phyloP scores from a whole-genome alignment of 2,888 invertebrate genomes.

The Hofmannophila pseudospretella region DNA sequence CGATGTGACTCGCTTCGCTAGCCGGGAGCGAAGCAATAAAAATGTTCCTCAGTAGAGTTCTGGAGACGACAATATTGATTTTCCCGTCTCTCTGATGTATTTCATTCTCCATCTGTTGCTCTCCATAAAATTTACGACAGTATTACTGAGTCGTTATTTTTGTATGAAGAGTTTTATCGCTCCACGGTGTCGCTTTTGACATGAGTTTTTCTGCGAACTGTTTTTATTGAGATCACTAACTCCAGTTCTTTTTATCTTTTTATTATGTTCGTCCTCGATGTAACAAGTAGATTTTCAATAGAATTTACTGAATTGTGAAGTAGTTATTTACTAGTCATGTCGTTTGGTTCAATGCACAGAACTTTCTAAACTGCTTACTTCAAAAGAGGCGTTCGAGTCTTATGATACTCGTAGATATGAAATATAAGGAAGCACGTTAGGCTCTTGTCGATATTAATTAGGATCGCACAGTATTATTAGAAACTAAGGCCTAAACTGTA shows the following conservation, averaged over 20 bases:
- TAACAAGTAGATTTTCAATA: slow-evolving; percentile 1
- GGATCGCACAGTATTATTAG: no score
- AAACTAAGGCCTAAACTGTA: no score
- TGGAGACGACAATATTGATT: slow-evolving; percentile 69
- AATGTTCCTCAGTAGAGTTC: slow-evolving; percentile 46
- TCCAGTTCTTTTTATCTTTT: slow-evolving; percentile 15
- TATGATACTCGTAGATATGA: no score
- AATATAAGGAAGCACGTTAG: no score
- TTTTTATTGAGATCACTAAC: slow-evolving; percentile 45
- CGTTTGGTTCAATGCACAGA: no score
- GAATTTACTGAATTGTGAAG: no score
- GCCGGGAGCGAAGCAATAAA: slow-evolving; percentile 43
- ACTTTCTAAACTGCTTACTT: no score
- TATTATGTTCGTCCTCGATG: slow-evolving; percentile 21
- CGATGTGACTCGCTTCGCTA: slow-evolving; percentile 33
- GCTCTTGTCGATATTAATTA: no score
- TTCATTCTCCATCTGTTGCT: slow-evolving; percentile 75
- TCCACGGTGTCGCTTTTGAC: slow-evolving; percentile 45
- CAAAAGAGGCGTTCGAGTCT: no score
- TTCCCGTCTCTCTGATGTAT: slow-evolving; percentile 59
- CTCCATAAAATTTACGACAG: slow-evolving; percentile 72
- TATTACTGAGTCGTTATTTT: slow-evolving; percentile 73
- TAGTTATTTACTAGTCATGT: no score
- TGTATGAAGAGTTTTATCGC: slow-evolving; percentile 70
- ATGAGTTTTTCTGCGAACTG: slow-evolving; percentile 42